A percentile compares a stretch with the other conserved stretches of the same genome.
phyloP scores from a whole-genome alignment of 2,113 vertebrate species.

The Brachyistius frenatus region DNA sequence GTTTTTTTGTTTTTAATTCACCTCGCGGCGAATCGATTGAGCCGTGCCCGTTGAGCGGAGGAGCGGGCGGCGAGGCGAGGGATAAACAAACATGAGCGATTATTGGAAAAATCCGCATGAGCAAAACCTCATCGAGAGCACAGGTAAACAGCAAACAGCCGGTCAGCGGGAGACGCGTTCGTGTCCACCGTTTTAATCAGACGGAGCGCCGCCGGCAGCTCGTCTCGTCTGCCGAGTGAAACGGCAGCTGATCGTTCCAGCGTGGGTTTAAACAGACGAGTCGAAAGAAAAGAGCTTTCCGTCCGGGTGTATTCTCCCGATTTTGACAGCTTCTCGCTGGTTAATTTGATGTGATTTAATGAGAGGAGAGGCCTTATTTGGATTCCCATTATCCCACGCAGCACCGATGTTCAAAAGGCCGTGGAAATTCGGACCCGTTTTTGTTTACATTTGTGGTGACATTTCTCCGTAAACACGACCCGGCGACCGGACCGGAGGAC shows the following conservation, averaged over 20 bases:
- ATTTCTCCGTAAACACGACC: not conserved
- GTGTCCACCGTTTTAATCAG: constrained; percentile 38
- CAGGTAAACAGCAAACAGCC: constrained; percentile 57
- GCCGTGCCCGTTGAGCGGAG: constrained; percentile 38
- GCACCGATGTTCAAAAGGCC: not conserved
- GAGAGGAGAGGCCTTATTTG: not conserved
- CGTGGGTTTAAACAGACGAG: constrained; percentile 12
- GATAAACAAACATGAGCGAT: constrained; percentile 75
- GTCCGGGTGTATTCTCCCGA: not conserved
- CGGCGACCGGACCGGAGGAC: not conserved
- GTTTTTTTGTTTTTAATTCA: constrained; percentile 55
- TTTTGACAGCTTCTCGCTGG: constrained; percentile 11
- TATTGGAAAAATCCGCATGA: constrained; percentile 67
- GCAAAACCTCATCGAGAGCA: constrained; percentile 54
- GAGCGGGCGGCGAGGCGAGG: constrained; percentile 56
- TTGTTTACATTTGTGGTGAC: not conserved
- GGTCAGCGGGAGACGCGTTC: constrained; percentile 14
- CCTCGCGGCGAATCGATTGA: constrained; percentile 55
- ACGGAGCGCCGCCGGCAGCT: constrained; percentile 13
- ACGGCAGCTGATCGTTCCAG: constrained; percentile 24
- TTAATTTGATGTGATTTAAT: not conserved
- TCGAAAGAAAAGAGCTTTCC: constrained; percentile 29
- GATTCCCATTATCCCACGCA: not conserved
- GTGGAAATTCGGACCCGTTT: not conserved
- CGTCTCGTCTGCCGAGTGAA: constrained; percentile 7